Base-by-base conservation (phyloP, 2,888 invertebrate species). In the Cotesia congregata region DNA sequence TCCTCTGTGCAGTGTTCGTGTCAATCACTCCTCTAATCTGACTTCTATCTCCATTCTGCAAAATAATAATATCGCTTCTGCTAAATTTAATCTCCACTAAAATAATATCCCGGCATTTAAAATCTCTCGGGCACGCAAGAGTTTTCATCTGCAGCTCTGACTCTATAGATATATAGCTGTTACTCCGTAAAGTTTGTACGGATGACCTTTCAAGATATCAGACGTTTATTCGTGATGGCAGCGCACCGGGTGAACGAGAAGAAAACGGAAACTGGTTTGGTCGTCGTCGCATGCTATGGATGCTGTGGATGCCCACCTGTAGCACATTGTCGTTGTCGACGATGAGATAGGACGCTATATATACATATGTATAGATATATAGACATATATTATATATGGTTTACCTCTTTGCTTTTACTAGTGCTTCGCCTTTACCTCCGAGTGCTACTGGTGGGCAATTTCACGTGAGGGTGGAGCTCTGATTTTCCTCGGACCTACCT, bases 141-240 rank as follows among this genome's bases (percentile, higher is more conserved):
- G 60, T 50, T 50, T 30, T 30, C 30, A 30, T 30, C 30, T 30
- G 30, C 30, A 30, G 30, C 30, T 30, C 30, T 30, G 3, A 2
- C 30, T 3, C 30, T 30, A 30, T 30, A 30, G 30, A 30, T 30
- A 30, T 30, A 30, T 3, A 30, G 30, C 30, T 30, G 30, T 30
- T 30, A 30, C 30, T 3, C 30, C 30, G 30, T 30, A 30, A 72
- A 72, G 67, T 70, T 50, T 73, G 40, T 74, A 70, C 75, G 80
- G 80, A 81, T 81, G 81, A 81, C 81, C 81, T 80, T 79, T 78
- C 75, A 76, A 80, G 81, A 80, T 80, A 80, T 80, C 30, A 30
- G 2, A 79, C 81, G 78, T 78, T 75, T 67, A 69, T 69, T 76
- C 77, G 77, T 77, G 40, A 70, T 67, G 71, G 71, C 67, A 71